Evolutionary conservation across 2,888 invertebrate genomes (phyloP).

Genomic region (Lycocerus yunnanus): DNA sequence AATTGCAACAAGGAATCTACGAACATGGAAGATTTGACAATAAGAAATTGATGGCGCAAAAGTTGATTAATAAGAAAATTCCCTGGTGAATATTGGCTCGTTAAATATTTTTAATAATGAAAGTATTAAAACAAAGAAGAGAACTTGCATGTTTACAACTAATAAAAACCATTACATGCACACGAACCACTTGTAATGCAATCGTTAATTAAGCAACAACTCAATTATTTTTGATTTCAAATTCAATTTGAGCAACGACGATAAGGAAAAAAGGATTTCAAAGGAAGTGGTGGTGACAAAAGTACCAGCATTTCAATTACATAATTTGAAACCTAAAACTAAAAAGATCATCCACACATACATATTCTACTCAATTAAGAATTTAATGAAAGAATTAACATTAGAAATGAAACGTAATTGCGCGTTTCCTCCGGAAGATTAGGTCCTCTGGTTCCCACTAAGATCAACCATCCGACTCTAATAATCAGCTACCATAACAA

Average conservation of each 20-base stretch:
- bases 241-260: neutral
- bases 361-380: slow-evolving; percentile 17
- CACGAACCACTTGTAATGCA: neutral
- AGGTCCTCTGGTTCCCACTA: slow-evolving; percentile 16
- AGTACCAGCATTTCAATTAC: neutral
- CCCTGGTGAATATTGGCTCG: neutral
- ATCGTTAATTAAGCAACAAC: neutral
- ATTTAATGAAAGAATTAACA: slow-evolving; percentile 21
- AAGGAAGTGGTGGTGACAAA: neutral
- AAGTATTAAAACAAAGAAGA: neutral
- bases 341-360: neutral
- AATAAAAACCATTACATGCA: neutral
- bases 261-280: neutral
- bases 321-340: neutral
- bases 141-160: neutral
- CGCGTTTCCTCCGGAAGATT: slow-evolving; percentile 15
- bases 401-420: slow-evolving; percentile 20
- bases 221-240: neutral
- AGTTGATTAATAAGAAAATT: neutral
- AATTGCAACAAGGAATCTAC: neutral
- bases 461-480: slow-evolving; percentile 15
- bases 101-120: neutral
- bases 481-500: slow-evolving; percentile 11
- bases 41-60: neutral
- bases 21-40: neutral